A percentile compares a stretch with the other conserved stretches of the same genome.
Evolutionary conservation across 1,140 invertebrate species (phyloP).

Genomic region (Thereuonema tuberculata): DNA sequence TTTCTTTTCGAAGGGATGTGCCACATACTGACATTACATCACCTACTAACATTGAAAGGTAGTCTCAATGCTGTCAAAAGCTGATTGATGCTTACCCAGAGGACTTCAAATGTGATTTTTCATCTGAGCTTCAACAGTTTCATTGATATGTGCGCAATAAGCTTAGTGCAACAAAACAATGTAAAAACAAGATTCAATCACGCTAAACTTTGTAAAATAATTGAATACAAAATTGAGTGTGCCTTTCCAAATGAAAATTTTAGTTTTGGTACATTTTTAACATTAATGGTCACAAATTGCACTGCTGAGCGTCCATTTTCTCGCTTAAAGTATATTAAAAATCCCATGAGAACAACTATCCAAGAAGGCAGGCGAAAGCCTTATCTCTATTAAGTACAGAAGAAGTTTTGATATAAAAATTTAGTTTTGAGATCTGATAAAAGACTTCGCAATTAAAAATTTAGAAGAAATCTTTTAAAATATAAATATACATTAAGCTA

Average conservation of each 20-base stretch:
- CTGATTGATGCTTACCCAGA: slow-evolving; percentile 14
- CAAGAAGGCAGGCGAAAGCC: slow-evolving; percentile 2
- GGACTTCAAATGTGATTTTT: slow-evolving; percentile 10
- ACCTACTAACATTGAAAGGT: slow-evolving; percentile 12
- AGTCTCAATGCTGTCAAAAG: slow-evolving; percentile 13
- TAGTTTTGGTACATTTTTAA: slow-evolving; percentile 11
- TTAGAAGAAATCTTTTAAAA: not conserved
- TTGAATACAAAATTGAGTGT: slow-evolving; percentile 11
- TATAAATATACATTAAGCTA: too few relatives aligned
- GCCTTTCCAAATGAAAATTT: slow-evolving; percentile 12
- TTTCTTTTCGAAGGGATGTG: slow-evolving; percentile 18
- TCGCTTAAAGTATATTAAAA: slow-evolving; percentile 10
- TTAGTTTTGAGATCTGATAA: not conserved
- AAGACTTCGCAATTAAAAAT: not conserved
- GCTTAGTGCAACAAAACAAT: slow-evolving; percentile 16
- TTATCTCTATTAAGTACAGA: slow-evolving; percentile 9
- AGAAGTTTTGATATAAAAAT: slow-evolving; percentile 2
- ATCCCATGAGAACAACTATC: slow-evolving; percentile 7
- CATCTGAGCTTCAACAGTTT: not conserved
- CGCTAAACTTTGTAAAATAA: slow-evolving; percentile 12
- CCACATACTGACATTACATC: slow-evolving; percentile 8
- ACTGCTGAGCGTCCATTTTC: slow-evolving; percentile 12
- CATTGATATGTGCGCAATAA: slow-evolving; percentile 14
- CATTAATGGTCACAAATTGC: slow-evolving; percentile 10
- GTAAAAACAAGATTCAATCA: slow-evolving; percentile 7